A percentile compares a stretch with the other conserved stretches of the same genome.
Evolutionary conservation across 1,140 invertebrate genomes (phyloP).

Genomic region (Meteorus sp.): DNA sequence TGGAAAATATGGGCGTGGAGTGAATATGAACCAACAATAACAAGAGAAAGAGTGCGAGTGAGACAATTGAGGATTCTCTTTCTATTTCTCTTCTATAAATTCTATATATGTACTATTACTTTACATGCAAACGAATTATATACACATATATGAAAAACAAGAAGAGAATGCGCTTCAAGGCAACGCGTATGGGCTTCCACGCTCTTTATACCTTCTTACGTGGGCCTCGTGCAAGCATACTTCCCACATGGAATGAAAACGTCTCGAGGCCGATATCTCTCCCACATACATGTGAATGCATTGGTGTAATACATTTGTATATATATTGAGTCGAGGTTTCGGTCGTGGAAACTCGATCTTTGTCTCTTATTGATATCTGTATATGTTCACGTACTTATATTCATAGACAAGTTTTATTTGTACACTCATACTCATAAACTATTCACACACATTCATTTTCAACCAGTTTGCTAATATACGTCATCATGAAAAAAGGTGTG

Average conservation of each 20-base stretch:
- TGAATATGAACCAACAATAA: neutral
- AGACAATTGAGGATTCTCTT: too few relatives aligned
- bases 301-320: too few relatives aligned
- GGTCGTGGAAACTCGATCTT: slow-evolving; percentile 20
- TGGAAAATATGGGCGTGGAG: neutral
- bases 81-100: neutral
- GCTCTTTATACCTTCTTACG: slow-evolving; percentile 13
- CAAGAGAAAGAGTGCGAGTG: neutral
- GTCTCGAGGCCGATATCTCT: slow-evolving; percentile 15
- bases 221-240: slow-evolving; percentile 2
- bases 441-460: too few relatives aligned
- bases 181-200: neutral
- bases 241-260: slow-evolving; percentile 16
- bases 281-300: too few relatives aligned
- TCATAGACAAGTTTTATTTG: neutral
- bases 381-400: too few relatives aligned
- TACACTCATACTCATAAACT: too few relatives aligned
- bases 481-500: too few relatives aligned
- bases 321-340: slow-evolving; percentile 10
- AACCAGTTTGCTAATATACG: too few relatives aligned
- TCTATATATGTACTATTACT: slow-evolving; percentile 2
- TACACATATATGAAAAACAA: too few relatives aligned
- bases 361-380: too few relatives aligned
- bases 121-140: slow-evolving; percentile 8
- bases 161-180: slow-evolving; percentile 3